Conservation (phyloP, 2,888 invertebrate species). For the Agrotis puta region DNA sequence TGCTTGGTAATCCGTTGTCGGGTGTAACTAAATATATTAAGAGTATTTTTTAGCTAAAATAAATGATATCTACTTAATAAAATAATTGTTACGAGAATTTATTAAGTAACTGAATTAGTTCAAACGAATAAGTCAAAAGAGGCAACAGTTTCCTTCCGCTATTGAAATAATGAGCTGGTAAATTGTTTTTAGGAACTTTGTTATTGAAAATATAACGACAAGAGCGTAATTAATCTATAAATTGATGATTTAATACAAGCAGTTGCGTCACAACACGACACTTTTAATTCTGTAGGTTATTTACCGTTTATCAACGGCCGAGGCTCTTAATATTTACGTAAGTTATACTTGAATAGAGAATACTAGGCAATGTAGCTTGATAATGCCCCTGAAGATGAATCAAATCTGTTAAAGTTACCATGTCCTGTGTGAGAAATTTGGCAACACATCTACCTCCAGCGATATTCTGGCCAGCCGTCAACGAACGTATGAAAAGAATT, state of each 20-base stretch:
- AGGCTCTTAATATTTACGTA: too few species aligned
- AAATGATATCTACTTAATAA: not conserved
- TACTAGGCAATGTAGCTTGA: too few species aligned
- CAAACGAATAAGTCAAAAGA: not conserved
- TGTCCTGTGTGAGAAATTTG: too few species aligned
- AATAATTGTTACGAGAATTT: not conserved
- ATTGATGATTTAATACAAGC: not conserved
- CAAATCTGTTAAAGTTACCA: too few species aligned
- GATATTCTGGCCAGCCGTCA: too few species aligned
- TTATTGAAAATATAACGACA: not conserved
- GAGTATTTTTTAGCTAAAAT: not conserved
- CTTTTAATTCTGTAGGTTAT: too few species aligned
- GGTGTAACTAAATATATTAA: not conserved
- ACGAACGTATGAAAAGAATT: too few species aligned
- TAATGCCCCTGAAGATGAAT: too few species aligned
- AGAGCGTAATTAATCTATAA: not conserved
- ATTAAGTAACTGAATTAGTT: not conserved
- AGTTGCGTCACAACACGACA: too few species aligned
- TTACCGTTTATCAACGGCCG: too few species aligned
- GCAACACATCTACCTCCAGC: too few species aligned
- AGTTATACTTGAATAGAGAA: too few species aligned
- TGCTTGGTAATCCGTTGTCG: not conserved
- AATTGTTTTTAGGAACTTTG: not conserved
- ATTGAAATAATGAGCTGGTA: slow-evolving; percentile 1
- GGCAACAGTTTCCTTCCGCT: not conserved